Base-by-base conservation (phyloP, 2,888 invertebrate genomes). In the Coelinius sp. region DNA sequence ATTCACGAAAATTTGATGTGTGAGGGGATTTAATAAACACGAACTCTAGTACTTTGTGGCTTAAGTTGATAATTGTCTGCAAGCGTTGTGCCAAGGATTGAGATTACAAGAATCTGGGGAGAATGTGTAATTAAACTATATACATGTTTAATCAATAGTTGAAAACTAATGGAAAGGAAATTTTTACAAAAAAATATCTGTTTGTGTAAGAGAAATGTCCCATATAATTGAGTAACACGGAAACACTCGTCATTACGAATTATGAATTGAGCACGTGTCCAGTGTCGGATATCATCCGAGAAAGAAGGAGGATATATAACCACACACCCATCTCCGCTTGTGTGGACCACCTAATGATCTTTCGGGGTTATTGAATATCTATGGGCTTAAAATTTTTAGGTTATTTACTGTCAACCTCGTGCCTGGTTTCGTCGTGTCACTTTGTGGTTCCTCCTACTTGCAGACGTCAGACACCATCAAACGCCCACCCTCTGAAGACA, bases 281-380 rank as follows among this genome's bases (percentile, higher is more conserved):
- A 80, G 84, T 81, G 84, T 84, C 84, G 79, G 79, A 84, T 85
- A 84, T 84, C 85, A 79, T 75, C 82, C 8, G 31, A 17, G 56
- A 31, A 56, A 8, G 78, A 77, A 73, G 77, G 79, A 75, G 75
- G 17, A n/a, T n/a, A 56, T 74, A 68, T 74, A 78, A 31, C 56
- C 56, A 44, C 66, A 53, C 56, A 69, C 67, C 67, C 74, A 71
- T 68, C 70, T 65, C 70, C 65, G 46, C 71, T 49, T 31, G 27
- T 27, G 41, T 25, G 20, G 22, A 8, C 53, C 59, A 77, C 81
- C 81, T 86, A 86, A 86, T 84, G 85, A 84, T 83, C 84, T 78
- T 8, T 20, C 10, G 46, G 83, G 83, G 80, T 85, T 85, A 84
- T 85, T 84, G 85, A 85, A 85, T 85, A 83, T 85, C 83, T 75